Evolutionary conservation across 2,797 vertebrate species (phyloP).

Genomic region (Pangasius djambal): DNA sequence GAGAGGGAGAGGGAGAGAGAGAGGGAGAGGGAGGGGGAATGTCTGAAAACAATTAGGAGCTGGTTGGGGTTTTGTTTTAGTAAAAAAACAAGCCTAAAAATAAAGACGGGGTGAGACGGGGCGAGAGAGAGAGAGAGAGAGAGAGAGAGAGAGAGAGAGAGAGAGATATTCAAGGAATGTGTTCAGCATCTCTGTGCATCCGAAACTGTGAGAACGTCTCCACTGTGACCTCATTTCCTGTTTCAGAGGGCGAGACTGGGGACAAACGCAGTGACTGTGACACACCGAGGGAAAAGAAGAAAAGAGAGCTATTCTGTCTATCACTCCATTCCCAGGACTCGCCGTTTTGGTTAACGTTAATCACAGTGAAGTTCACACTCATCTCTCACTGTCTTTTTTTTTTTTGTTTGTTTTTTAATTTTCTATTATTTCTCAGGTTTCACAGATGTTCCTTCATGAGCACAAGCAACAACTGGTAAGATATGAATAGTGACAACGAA

Average conservation of each 20-base stretch:
- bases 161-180: slow-evolving; percentile 19
- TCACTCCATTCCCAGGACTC: slow-evolving; percentile 17
- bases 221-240: slow-evolving; percentile 32
- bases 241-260: not conserved
- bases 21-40: too few species aligned
- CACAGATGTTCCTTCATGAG: too few species aligned
- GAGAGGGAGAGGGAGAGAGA: too few species aligned
- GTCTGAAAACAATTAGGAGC: slow-evolving; percentile 38
- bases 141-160: not conserved
- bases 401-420: too few species aligned
- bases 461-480: too few species aligned
- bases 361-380: not conserved
- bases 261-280: not conserved
- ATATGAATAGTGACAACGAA: too few species aligned
- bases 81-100: slow-evolving; percentile 35
- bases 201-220: slow-evolving; percentile 25
- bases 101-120: slow-evolving; percentile 22
- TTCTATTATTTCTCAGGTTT: not conserved
- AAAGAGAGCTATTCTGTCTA: not conserved
- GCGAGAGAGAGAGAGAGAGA: not conserved
- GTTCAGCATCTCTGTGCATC: slow-evolving; percentile 7
- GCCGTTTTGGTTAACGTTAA: too few species aligned
- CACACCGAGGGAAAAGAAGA: not conserved
- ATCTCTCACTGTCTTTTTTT: not conserved
- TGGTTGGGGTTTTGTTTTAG: slow-evolving; percentile 38